Conservation (phyloP, 2,113 vertebrate genomes). For the Mus pahari region DNA sequence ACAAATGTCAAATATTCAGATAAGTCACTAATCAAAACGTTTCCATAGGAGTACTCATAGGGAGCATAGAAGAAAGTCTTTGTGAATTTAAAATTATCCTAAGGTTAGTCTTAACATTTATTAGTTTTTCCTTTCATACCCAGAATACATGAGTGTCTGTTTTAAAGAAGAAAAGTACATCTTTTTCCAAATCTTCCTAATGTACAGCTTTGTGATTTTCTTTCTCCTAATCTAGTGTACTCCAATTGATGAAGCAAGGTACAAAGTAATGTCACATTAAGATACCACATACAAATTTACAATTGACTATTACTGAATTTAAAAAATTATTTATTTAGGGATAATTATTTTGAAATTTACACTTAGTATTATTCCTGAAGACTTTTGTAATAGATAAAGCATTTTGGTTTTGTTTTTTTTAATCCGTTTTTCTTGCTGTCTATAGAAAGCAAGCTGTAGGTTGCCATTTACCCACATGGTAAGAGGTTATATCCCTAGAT, state of each 20-base stretch:
- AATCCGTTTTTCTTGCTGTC: background rate
- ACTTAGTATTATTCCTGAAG: background rate
- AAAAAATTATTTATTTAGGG: constrained; percentile 42
- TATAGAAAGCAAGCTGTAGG: constrained; percentile 21
- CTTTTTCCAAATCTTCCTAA: constrained; percentile 43
- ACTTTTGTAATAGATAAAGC: background rate
- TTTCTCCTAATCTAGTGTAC: background rate
- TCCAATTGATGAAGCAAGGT: constrained; percentile 13
- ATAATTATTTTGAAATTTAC: constrained; percentile 42
- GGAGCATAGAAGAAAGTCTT: constrained; percentile 2
- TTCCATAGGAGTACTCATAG: background rate
- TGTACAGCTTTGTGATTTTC: background rate
- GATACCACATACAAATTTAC: background rate
- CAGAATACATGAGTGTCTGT: constrained; percentile 37
- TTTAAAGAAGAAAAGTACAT: constrained; percentile 23
- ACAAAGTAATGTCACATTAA: constrained; percentile 35
- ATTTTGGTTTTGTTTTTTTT: background rate
- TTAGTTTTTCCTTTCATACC: constrained; percentile 33
- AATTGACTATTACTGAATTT: background rate
- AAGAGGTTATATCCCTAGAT: background rate
- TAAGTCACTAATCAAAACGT: constrained; percentile 42
- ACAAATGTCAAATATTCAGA: constrained; percentile 26
- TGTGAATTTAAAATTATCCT: constrained; percentile 27
- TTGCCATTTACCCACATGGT: background rate
- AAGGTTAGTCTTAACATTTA: constrained; percentile 3